Evolutionary conservation across 2,113 vertebrate genomes (phyloP), one percentile per base, ranked within the genome.

Genomic region (Aplodontia rufa): DNA sequence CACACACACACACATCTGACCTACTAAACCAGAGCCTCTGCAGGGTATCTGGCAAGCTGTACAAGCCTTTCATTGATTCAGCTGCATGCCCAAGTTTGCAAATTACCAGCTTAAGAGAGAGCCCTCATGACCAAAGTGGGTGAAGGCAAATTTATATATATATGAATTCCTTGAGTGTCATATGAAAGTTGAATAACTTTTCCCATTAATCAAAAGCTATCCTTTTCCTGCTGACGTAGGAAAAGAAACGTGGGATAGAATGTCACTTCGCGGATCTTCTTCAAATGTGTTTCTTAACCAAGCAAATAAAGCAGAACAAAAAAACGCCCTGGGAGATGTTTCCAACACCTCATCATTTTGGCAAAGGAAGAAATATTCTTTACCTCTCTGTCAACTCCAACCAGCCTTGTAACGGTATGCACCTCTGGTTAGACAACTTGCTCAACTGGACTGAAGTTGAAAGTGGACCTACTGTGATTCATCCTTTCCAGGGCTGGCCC

Each of bases 271-370:
- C 83, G 72, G 62, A 19, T 91, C 69, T 62, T 64, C n/a, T 90
- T 93, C 28, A 35, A 8, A 91, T 86, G 26, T 95, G 93, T 92
- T 95, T 97, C 40, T 95, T 91, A 82, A 85, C 53, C 69, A 81
- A 55, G 69, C 72, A 89, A 81, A 88, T 79, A 86, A 82, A 89
- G 86, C 76, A 60, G 79, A 94, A 47, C 37, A 83, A 84, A 82
- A 82, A 96, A 91, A 76, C 8, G 13, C 86, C 93, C 69, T 68
- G 16, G 89, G 85, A 95, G 89, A 91, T 71, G 66, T 69, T 95
- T 96, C 22, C 95, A 93, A 88, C 47, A 86, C 47, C 58, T 19
- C 45, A 55, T 92, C 53, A 28, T 91, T 90, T 55, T 79, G 86
- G 93, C 91, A 90, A 81, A 81, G 40, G 32, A 85, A 85, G 79